Base-by-base conservation (phyloP, 2,888 invertebrate species). In the Synergus laeviventris region DNA sequence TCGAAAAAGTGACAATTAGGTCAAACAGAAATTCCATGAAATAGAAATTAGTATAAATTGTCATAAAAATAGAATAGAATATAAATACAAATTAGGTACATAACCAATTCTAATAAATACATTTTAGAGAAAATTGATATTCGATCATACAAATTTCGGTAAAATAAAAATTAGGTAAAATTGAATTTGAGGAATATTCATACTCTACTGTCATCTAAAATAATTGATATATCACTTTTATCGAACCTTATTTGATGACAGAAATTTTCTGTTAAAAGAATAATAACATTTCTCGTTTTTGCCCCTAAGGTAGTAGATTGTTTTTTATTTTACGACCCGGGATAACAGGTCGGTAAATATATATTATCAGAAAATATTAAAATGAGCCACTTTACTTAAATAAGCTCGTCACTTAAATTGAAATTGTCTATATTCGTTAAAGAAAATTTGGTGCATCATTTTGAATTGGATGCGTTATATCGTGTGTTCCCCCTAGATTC, bases 371-470 rank as follows among this genome's bases (percentile, higher is more conserved):
- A 62, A 62, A 62, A 62, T 38, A 18, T 18, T 36, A 39, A 62
- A 61, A 62, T 38, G 56, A 59, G 56, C 56, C 56, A 59, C 18
- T 59, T 39, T 39, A 18, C 8, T 11, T 9, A 62, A 38, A 39
- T 39, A 12, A 39, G 62, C 62, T 62, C 62, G 62, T 62, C 39
- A 62, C 38, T 62, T 39, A 62, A 62, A 62, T 62, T 62, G 62
- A 62, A 62, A 38, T 62, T 39, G n/a, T 62, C 39, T 38, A 9
- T 39, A 62, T 38, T 39, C 38, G 38, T 39, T 9, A n/a, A 62
- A 62, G 38, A 39, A 62, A n/a, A 62, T 62, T 39, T 39, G 62
- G 39, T 39, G 62, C 62, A 62, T 62, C 18, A 62, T 62, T 62
- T 62, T 62, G 11, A 62, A 62, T 62, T 62, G 39, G 62, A 39